These are phyloP conservation scores for Phenganax marumi DNA, from an alignment of 92 coral and sea anemone genomes.

Conservation along the genomic window DNA sequence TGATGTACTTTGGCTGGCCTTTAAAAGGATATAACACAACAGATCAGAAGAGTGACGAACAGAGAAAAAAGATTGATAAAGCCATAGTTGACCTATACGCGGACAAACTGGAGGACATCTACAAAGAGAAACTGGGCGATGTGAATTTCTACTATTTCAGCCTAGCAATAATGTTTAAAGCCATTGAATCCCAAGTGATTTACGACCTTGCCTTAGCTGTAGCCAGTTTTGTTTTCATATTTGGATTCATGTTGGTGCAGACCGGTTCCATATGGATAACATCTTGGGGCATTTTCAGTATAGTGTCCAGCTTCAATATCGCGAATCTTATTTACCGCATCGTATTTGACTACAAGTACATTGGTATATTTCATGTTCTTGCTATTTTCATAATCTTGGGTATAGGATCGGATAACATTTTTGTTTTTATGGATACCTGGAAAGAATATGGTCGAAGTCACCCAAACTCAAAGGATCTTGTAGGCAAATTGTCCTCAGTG, in stretches of 20 bases:
- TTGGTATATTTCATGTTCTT: conserved; percentile 69
- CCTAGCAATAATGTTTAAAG: conserved; percentile 45
- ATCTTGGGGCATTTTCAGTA: conserved; percentile 66
- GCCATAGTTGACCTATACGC: conserved; percentile 50
- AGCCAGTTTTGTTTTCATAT: conserved; percentile 64
- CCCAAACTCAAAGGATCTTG: conserved; percentile 30
- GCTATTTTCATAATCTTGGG: conserved; percentile 68
- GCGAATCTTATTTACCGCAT: conserved; percentile 66
- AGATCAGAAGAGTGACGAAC: conserved; percentile 50
- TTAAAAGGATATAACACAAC: conserved; percentile 52
- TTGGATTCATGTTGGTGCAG: conserved; percentile 62
- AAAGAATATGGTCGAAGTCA: conserved; percentile 29
- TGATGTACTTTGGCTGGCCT: conserved; percentile 58
- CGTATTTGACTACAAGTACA: conserved; percentile 64
- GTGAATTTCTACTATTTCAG: conserved; percentile 53
- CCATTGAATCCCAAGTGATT: conserved; percentile 58
- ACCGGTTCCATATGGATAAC: conserved; percentile 74
- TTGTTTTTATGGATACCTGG: conserved; percentile 72
- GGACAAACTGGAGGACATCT: conserved; percentile 30
- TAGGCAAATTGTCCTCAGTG: conserved; percentile 52
- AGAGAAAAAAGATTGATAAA: conserved; percentile 42
- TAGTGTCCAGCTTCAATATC: conserved; percentile 62
- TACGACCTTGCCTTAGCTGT: conserved; percentile 60
- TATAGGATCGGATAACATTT: conserved; percentile 68
- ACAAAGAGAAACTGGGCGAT: conserved; percentile 57